phyloP scores from a whole-genome alignment of 2,888 invertebrate species.

The Apamea epomidion region DNA sequence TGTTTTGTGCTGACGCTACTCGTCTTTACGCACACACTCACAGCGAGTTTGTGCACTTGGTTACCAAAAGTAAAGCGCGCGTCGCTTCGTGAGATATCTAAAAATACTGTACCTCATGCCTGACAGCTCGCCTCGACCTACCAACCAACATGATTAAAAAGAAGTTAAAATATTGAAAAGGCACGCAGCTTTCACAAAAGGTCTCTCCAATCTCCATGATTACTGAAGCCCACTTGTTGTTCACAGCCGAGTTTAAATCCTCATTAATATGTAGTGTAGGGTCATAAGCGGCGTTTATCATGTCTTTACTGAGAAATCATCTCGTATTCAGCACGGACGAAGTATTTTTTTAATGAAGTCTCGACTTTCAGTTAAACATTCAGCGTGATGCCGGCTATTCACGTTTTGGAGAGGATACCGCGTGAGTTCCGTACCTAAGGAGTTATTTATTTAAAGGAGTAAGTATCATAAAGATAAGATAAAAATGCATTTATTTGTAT shows the following conservation, averaged over 20 bases:
- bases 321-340: constrained; percentile 44
- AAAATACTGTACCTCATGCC: not conserved
- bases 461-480: too few species aligned
- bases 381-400: constrained; percentile 33
- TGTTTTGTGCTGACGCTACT: not conserved
- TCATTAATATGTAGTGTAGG: constrained; percentile 50
- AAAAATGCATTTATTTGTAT: too few species aligned
- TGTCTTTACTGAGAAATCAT: constrained; percentile 55
- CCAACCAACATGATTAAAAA: not conserved
- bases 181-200: not conserved
- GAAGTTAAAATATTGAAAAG: not conserved
- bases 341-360: constrained; percentile 64
- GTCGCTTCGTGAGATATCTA: not conserved
- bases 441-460: not conserved
- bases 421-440: not conserved
- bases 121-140: not conserved
- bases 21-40: not conserved
- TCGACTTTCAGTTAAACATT: constrained; percentile 48
- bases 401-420: constrained; percentile 22
- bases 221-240: constrained; percentile 26
- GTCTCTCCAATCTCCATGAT: constrained; percentile 2
- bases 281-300: constrained; percentile 49
- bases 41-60: not conserved
- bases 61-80: not conserved
- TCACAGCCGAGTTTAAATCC: constrained; percentile 37